These are phyloP conservation scores for Aricia agestis DNA, from an alignment of 1,140 invertebrate species.

Conservation along the genomic window DNA sequence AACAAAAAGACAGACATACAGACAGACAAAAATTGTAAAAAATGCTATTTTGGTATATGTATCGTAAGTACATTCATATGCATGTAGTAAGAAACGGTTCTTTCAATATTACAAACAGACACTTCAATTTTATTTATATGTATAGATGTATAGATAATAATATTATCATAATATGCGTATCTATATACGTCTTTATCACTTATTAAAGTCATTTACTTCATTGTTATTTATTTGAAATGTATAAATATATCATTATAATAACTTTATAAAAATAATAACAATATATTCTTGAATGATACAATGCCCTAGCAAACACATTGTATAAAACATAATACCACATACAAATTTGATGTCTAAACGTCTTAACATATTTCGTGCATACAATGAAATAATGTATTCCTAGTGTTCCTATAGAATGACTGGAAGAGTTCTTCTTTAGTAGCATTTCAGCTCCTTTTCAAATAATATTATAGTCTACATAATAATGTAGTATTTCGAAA, in stretches of 20 bases:
- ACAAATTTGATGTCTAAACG: background rate
- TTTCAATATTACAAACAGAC: too few species aligned
- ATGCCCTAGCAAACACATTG: background rate
- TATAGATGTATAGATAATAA: too few species aligned
- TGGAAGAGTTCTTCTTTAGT: background rate
- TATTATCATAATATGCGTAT: too few species aligned
- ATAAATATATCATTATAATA: background rate
- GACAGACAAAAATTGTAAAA: too few species aligned
- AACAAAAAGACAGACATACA: too few species aligned
- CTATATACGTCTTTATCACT: too few species aligned
- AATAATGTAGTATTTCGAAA: background rate
- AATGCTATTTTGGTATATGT: too few species aligned
- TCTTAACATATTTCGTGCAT: slow-evolving; percentile 12
- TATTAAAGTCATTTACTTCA: too few species aligned
- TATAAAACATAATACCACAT: background rate
- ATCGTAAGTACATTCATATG: too few species aligned
- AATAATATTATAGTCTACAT: too few species aligned
- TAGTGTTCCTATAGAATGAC: background rate
- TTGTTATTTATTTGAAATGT: background rate
- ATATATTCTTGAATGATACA: background rate
- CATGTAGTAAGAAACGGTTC: too few species aligned
- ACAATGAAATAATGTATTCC: background rate
- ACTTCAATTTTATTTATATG: too few species aligned
- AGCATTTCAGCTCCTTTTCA: background rate
- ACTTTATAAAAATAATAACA: background rate